Evolutionary conservation across 2,888 invertebrate species (phyloP).

Genomic region (Calameuta idolon): DNA sequence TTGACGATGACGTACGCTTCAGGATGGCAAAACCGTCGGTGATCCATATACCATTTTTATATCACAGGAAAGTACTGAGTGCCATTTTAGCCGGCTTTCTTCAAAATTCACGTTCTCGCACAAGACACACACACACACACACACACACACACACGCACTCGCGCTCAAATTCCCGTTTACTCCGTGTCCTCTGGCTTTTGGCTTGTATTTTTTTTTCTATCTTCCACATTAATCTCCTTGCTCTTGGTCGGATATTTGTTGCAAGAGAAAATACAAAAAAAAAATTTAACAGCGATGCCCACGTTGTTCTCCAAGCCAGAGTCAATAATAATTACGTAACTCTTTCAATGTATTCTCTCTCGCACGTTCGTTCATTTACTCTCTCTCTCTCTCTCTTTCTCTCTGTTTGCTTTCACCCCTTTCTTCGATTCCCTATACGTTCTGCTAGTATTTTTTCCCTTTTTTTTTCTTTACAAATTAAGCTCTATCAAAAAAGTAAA

Average conservation of each 20-base stretch:
- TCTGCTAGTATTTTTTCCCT: conserved; percentile 14
- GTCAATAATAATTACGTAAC: background rate
- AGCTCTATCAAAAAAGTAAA: conserved; percentile 43
- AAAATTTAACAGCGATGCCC: background rate
- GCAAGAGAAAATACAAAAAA: background rate
- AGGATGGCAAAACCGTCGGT: conserved; percentile 30
- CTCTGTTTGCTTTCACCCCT: background rate
- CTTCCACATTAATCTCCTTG: background rate
- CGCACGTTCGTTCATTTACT: background rate
- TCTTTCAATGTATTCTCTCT: background rate
- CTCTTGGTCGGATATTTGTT: background rate
- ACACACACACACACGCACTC: background rate
- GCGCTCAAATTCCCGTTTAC: background rate
- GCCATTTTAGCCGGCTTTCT: conserved; percentile 16
- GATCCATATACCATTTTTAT: conserved; percentile 42
- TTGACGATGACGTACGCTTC: background rate
- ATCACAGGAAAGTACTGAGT: conserved; percentile 49
- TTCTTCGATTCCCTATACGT: conserved; percentile 2
- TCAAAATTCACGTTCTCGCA: background rate
- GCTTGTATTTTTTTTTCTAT: background rate
- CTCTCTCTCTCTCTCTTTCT: conserved; percentile 15
- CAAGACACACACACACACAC: background rate
- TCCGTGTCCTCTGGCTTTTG: background rate
- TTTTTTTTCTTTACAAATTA: conserved; percentile 26
- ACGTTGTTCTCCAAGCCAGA: background rate